Evolutionary conservation across 64 coral and sea anemone species (phyloP).

Genomic region (Dendrophyllia cribrosa): DNA sequence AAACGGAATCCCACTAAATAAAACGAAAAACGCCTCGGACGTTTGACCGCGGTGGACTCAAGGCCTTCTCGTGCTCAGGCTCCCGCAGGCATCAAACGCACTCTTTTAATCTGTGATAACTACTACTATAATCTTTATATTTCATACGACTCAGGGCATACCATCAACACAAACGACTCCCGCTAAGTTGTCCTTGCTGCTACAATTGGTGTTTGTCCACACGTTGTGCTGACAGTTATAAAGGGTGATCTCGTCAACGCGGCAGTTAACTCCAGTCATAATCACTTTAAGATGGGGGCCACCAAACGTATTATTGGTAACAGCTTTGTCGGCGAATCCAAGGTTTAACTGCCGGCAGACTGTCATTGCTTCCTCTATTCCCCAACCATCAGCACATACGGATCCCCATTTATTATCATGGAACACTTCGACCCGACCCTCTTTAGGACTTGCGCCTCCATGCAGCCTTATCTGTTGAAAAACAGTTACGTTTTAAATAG

Average conservation of each 20-base stretch:
- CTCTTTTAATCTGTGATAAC: too few species aligned
- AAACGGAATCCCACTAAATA: too few species aligned
- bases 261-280: constrained; percentile 77
- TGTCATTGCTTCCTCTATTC: constrained; percentile 72
- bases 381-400: constrained; percentile 83
- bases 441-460: constrained; percentile 27
- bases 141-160: not conserved
- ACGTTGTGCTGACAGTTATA: constrained; percentile 71
- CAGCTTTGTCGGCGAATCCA: constrained; percentile 51
- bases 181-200: constrained; percentile 29
- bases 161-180: constrained; percentile 81
- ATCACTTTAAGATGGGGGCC: not conserved
- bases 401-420: constrained; percentile 69
- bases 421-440: constrained; percentile 80
- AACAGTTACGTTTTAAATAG: not conserved
- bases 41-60: too few species aligned
- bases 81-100: too few species aligned
- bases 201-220: constrained; percentile 57
- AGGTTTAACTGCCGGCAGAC: constrained; percentile 69
- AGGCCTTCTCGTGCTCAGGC: too few species aligned
- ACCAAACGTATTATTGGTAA: constrained; percentile 18
- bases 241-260: constrained; percentile 50
- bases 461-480: constrained; percentile 55
- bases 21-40: too few species aligned
- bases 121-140: too few species aligned